A percentile compares a stretch with the other conserved stretches of the same genome.
phyloP scores from a whole-genome alignment of 2,888 invertebrate genomes.

The Caenorhabditis sp. region DNA sequence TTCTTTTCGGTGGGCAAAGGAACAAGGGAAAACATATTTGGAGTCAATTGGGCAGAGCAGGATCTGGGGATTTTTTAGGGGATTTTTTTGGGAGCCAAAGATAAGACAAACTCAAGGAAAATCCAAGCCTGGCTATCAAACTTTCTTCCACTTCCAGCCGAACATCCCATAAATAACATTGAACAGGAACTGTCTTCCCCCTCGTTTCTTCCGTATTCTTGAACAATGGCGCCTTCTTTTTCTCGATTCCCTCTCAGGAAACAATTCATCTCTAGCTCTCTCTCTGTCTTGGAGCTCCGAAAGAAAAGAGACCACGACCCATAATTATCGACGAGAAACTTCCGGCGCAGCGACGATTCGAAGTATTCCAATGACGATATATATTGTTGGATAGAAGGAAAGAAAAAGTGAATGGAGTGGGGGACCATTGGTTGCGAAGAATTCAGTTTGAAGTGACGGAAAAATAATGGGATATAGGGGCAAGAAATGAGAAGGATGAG shows the following conservation, averaged over 20 bases:
- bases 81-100: too few species aligned
- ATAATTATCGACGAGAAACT: constrained; percentile 58
- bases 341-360: constrained; percentile 47
- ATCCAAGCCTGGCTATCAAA: too few species aligned
- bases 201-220: background rate
- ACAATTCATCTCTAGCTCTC: constrained; percentile 37
- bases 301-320: constrained; percentile 42
- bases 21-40: background rate
- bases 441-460: constrained; percentile 43
- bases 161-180: constrained; percentile 34
- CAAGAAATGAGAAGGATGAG: background rate
- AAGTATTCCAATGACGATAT: constrained; percentile 40
- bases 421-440: constrained; percentile 33
- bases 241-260: constrained; percentile 33
- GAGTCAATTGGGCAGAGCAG: too few species aligned
- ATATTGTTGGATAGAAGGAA: constrained; percentile 12
- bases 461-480: background rate
- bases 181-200: constrained; percentile 17
- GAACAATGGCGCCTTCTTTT: constrained; percentile 34
- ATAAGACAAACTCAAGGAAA: too few species aligned
- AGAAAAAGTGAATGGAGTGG: constrained; percentile 5
- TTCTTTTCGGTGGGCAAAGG: background rate
- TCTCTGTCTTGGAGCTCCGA: constrained; percentile 16
- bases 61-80: too few species aligned
- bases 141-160: background rate